phyloP scores from a whole-genome alignment of 2,113 vertebrate genomes.

The Carollia perspicillata region DNA sequence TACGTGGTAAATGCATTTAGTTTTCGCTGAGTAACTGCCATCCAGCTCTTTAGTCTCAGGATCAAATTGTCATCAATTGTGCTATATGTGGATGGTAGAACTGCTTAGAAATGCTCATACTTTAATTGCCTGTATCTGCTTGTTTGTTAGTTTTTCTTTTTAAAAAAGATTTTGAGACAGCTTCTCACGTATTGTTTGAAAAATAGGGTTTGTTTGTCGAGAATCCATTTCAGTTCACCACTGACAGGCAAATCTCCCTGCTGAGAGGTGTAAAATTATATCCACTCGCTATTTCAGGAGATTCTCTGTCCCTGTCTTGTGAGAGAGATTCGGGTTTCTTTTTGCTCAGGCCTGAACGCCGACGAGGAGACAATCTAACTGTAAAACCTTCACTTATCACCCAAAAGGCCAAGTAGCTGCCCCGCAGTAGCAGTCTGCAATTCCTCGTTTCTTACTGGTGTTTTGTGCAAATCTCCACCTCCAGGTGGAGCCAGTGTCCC shows the following conservation, averaged over 20 bases:
- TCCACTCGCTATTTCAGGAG: not conserved
- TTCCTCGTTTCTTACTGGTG: not conserved
- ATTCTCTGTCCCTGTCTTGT: not conserved
- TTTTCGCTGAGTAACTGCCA: not conserved
- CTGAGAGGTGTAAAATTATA: not conserved
- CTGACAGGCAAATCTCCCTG: not conserved
- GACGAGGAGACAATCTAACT: not conserved
- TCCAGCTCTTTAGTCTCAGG: not conserved
- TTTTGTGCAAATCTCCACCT: not conserved
- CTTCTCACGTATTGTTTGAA: not conserved
- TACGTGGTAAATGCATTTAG: not conserved
- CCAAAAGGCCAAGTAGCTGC: not conserved
- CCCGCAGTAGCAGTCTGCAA: too few relatives aligned
- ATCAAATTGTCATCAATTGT: not conserved
- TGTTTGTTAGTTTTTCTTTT: not conserved
- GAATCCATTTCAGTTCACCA: not conserved
- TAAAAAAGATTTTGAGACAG: not conserved
- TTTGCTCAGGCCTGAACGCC: not conserved
- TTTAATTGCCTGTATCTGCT: not conserved
- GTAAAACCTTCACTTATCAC: not conserved
- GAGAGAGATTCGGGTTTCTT: not conserved
- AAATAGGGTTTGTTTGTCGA: not conserved
- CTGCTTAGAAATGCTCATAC: not conserved
- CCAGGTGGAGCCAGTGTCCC: slow-evolving; percentile 21
- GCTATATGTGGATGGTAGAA: not conserved